These are phyloP conservation scores for Epizoanthus rinbou DNA, from an alignment of 92 coral and sea anemone genomes.

Conservation along the genomic window DNA sequence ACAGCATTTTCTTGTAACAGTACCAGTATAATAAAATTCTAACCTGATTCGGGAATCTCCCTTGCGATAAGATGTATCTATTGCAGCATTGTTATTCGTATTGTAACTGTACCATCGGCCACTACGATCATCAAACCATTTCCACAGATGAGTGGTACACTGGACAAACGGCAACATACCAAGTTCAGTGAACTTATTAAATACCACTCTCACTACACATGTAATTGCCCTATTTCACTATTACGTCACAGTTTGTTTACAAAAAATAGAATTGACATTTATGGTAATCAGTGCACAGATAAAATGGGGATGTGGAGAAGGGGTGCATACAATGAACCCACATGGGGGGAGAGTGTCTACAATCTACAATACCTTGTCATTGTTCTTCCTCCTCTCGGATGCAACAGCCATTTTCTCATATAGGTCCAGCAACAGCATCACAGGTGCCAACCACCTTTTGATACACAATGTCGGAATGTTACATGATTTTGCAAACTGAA, in stretches of 20 bases:
- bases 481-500: too few species aligned
- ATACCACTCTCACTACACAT: too few species aligned
- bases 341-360: not conserved
- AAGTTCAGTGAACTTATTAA: not conserved
- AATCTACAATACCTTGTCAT: slow-evolving; percentile 75
- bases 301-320: not conserved
- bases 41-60: slow-evolving; percentile 89
- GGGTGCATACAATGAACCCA: not conserved
- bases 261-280: too few species aligned
- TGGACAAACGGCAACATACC: not conserved
- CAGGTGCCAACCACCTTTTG: slow-evolving; percentile 87
- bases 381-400: slow-evolving; percentile 73
- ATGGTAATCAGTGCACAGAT: not conserved
- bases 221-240: too few species aligned
- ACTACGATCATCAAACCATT: slow-evolving; percentile 99
- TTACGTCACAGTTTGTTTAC: too few species aligned
- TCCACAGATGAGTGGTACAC: slow-evolving; percentile 93
- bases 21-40: not conserved
- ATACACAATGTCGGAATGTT: too few species aligned
- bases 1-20: not conserved
- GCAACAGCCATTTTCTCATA: slow-evolving; percentile 91
- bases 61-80: slow-evolving; percentile 84
- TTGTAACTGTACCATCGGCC: slow-evolving; percentile 99
- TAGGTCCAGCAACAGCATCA: slow-evolving; percentile 81
- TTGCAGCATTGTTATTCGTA: slow-evolving; percentile 80